Evolutionary conservation across 2,113 vertebrate genomes (phyloP).

Genomic region (Gracilinanus agilis): DNA sequence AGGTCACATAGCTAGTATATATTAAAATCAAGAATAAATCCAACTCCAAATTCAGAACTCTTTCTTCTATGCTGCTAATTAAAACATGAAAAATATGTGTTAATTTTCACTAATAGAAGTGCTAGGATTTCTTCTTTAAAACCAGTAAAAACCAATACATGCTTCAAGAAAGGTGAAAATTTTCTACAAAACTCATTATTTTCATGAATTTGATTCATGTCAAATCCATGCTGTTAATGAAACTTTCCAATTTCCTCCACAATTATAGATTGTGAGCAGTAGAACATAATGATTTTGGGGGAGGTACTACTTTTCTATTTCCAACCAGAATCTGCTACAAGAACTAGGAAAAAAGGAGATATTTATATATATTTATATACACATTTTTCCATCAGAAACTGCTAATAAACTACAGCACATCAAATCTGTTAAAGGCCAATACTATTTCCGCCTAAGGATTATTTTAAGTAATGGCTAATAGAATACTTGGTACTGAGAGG

Average conservation of each 20-base stretch:
- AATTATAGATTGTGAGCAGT: slow-evolving; percentile 24
- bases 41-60: neutral
- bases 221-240: slow-evolving; percentile 9
- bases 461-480: neutral
- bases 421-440: neutral
- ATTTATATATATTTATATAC: neutral
- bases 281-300: neutral
- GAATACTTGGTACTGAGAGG: neutral
- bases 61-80: neutral
- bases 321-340: neutral
- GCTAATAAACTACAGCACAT: neutral
- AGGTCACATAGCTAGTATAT: neutral
- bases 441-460: neutral
- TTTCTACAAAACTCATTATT: slow-evolving; percentile 60
- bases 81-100: slow-evolving; percentile 45
- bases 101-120: slow-evolving; percentile 58
- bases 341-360: neutral
- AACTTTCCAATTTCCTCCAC: neutral
- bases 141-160: slow-evolving; percentile 26
- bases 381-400: neutral
- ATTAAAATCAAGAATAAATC: neutral
- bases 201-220: neutral
- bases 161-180: slow-evolving; percentile 15
- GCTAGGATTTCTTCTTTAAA: slow-evolving; percentile 59
- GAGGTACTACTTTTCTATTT: neutral